Percentiles rank a stretch among this genome's conserved stretches.
Conservation (phyloP, 2,113 vertebrate genomes). For the Buteo buteo region DNA sequence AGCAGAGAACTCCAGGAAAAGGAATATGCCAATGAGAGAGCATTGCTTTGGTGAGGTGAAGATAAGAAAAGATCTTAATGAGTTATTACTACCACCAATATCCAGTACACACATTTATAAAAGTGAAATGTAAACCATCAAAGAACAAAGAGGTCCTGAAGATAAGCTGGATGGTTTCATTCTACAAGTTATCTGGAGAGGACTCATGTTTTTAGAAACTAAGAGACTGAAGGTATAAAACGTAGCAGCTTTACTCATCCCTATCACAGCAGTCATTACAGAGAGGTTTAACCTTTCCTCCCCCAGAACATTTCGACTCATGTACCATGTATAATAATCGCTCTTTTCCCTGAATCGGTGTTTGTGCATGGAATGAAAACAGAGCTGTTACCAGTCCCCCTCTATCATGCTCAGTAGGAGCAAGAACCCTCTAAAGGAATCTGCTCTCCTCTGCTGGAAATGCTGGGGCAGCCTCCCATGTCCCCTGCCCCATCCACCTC, state of each 20-base stretch:
- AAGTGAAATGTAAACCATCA: neutral
- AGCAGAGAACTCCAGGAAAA: neutral
- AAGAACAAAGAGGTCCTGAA: neutral
- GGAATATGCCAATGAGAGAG: neutral
- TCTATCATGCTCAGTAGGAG: neutral
- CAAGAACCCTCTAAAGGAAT: neutral
- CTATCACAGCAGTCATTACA: constrained; percentile 14
- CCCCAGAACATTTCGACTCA: neutral
- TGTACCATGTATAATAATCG: neutral
- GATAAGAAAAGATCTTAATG: neutral
- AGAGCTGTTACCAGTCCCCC: neutral
- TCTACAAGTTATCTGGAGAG: neutral
- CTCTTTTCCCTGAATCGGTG: neutral
- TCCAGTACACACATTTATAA: neutral
- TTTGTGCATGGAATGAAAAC: neutral
- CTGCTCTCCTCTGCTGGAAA: neutral
- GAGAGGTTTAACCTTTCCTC: constrained; percentile 44
- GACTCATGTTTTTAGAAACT: neutral
- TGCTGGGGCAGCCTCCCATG: neutral
- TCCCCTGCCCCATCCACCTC: neutral
- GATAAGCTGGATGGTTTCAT: neutral
- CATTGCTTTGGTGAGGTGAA: neutral
- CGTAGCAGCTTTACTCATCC: neutral
- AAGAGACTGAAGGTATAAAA: neutral
- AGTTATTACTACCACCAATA: neutral